phyloP scores from a whole-genome alignment of 92 coral and sea anemone species.

The Bergia sp. region DNA sequence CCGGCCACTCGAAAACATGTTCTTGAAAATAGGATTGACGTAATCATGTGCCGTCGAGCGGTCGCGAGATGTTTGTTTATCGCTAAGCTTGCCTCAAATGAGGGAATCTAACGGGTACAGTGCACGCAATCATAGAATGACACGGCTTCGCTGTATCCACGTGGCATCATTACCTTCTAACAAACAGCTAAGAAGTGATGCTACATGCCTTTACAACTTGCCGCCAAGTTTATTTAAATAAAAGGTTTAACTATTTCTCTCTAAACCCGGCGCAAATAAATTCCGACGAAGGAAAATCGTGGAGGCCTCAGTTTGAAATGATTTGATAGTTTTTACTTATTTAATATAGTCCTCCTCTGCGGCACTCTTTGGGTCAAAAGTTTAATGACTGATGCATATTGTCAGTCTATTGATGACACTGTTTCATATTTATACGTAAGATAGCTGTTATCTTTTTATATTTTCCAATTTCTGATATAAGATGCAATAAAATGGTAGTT shows the following conservation, averaged over 20 bases:
- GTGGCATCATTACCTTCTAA: background rate
- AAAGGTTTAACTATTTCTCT: background rate
- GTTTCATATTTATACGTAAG: background rate
- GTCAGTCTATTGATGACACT: background rate
- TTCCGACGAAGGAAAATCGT: background rate
- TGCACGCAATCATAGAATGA: background rate
- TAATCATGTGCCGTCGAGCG: background rate
- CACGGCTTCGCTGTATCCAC: background rate
- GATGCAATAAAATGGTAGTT: background rate
- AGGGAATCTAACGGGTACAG: background rate
- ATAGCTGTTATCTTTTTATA: too few relatives aligned
- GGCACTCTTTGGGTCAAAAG: background rate
- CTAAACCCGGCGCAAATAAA: background rate
- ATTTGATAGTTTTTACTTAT: background rate
- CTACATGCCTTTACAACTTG: background rate
- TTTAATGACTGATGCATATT: background rate
- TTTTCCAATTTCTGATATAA: too few relatives aligned
- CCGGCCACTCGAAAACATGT: background rate
- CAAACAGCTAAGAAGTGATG: background rate
- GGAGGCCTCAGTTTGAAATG: background rate
- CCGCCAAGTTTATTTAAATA: background rate
- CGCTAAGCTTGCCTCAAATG: background rate
- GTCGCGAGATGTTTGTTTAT: background rate
- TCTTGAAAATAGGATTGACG: constrained; percentile 3
- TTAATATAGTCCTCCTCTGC: too few relatives aligned